Base-by-base conservation (phyloP, 2,888 invertebrate genomes). In the Beris chalybata region DNA sequence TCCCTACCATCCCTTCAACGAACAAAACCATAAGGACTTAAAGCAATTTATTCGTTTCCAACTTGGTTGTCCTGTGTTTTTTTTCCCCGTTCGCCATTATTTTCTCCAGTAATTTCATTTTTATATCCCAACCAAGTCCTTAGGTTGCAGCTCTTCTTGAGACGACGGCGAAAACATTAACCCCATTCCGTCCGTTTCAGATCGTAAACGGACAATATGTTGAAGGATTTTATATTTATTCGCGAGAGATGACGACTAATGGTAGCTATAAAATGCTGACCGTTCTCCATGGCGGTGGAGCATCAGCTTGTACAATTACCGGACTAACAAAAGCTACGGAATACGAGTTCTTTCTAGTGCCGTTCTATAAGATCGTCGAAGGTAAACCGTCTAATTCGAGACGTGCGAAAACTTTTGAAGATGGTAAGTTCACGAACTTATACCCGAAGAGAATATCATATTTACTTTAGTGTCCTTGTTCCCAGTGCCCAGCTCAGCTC, bases 321-420 rank as follows among this genome's bases (percentile, higher is more conserved):
- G 90, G 89, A 73, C 85, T 96, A 76, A 83, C 87, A 74, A 93
- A 93, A 81, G 94, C 89, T 82, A 89, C 92, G 72, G 87, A 89
- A 78, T 97, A 96, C 82, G 92, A 95, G 82, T 93, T 96, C 82
- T 94, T 95, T 82, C 86, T 97, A 72, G 88, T 93, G 75, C 96
- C 96, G 65, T 96, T 93, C 82, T 94, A 90, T 81, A 91, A 89
- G 79, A 89, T 87, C 76, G 89, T 94, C 70, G 93, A 94, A 82
- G 95, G 95, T 70, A 89, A 89, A 76, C 93, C 94, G 56, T 93
- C 93, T 69, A 95, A 95, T 83, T 91, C 91, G 68, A 86, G 88
- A 79, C 86, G 87, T 71, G 89, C 90, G 70, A 86, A 89, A 78
- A 95, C 95, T 66, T 84, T 91, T 70, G 93, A 95, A 83, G 94